Percentiles rank a stretch among this genome's conserved stretches.
Evolutionary conservation across 2,113 vertebrate genomes (phyloP).

Genomic region (Paracanthobrama guichenoti): DNA sequence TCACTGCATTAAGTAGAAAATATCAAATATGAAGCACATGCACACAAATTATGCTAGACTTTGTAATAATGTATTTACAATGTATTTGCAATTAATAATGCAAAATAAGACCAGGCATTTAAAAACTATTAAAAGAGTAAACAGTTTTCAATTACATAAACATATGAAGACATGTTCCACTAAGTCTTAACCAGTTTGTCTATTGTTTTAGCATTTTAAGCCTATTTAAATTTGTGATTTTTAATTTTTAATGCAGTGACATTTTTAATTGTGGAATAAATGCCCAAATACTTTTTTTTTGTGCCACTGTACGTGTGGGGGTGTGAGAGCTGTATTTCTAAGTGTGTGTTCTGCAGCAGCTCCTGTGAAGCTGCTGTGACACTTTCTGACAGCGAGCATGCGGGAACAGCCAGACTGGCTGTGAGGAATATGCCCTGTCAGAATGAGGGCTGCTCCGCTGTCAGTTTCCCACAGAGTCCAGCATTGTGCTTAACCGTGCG

Average conservation of each 20-base stretch:
- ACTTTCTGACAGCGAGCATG: slow-evolving; percentile 44
- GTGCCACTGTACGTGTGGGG: not conserved
- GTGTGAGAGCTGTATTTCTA: slow-evolving; percentile 9
- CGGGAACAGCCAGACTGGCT: slow-evolving; percentile 61
- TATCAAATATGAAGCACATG: not conserved
- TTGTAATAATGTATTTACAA: not conserved
- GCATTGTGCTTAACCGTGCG: slow-evolving; percentile 46
- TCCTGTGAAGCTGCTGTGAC: slow-evolving; percentile 21
- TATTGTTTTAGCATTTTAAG: not conserved
- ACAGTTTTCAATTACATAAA: not conserved
- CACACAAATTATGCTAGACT: not conserved
- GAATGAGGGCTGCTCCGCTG: slow-evolving; percentile 57
- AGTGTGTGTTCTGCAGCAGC: not conserved
- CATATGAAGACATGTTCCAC: not conserved
- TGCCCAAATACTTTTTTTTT: not conserved
- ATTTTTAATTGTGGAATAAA: not conserved
- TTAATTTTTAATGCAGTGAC: not conserved
- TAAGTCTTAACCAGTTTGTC: not conserved
- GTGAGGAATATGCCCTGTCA: slow-evolving; percentile 56
- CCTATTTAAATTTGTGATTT: not conserved
- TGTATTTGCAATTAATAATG: not conserved
- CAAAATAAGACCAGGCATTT: not conserved
- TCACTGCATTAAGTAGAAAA: slow-evolving; percentile 7
- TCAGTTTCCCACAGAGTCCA: slow-evolving; percentile 46
- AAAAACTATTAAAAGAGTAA: not conserved